Evolutionary conservation across 2,888 invertebrate genomes (phyloP).

Genomic region (Xanthia icteritia): DNA sequence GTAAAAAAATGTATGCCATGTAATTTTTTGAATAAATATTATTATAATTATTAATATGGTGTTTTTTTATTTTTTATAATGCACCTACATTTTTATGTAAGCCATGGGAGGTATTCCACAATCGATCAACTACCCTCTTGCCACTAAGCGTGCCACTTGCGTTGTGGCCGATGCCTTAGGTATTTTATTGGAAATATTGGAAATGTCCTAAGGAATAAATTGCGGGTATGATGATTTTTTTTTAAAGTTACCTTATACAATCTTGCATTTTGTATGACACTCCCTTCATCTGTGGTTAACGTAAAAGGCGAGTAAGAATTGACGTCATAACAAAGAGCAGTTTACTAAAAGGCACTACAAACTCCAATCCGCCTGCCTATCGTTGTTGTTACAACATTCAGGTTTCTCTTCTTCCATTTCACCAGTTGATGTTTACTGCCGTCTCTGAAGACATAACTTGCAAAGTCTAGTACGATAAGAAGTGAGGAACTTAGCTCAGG

Average conservation of each 20-base stretch:
- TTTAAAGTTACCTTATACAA: neutral
- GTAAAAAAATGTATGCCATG: no score
- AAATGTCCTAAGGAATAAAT: neutral
- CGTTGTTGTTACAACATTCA: neutral
- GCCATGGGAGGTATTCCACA: no score
- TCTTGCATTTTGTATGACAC: neutral
- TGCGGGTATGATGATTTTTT: neutral
- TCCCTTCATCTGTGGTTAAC: neutral
- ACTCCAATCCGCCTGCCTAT: neutral
- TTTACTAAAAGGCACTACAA: neutral
- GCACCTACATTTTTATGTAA: no score
- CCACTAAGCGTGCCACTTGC: no score
- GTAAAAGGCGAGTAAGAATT: neutral
- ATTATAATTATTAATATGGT: no score
- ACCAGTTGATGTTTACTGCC: neutral
- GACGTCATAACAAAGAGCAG: neutral
- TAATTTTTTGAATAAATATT: no score
- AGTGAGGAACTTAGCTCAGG: slow-evolving; percentile 18
- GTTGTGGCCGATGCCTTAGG: no score
- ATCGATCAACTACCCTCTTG: no score
- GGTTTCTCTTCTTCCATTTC: neutral
- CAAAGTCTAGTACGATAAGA: slow-evolving; percentile 27
- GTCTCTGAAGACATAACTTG: slow-evolving; percentile 21
- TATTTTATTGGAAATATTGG: no score
- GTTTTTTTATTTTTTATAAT: no score